A percentile compares a stretch with the other conserved stretches of the same genome.
Evolutionary conservation across 1,140 invertebrate genomes (phyloP).

Genomic region (Lasioglossum albipes): DNA sequence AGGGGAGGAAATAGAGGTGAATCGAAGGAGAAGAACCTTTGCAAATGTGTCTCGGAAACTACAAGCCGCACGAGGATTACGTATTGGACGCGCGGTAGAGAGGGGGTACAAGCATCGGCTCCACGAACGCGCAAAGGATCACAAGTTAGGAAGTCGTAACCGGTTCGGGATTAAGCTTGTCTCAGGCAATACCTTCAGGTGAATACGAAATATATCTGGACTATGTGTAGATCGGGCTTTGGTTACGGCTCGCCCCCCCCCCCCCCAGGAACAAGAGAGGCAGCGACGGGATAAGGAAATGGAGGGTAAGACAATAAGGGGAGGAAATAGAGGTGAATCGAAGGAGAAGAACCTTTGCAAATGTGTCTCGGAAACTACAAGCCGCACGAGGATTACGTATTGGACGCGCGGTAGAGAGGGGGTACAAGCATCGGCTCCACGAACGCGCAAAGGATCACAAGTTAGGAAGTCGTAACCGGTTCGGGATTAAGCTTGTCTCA

Average conservation of each 20-base stretch:
- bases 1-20: background rate
- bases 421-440: slow-evolving; percentile 13
- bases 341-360: slow-evolving; percentile 58
- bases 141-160: slow-evolving; percentile 64
- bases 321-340: slow-evolving; percentile 1
- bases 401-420: background rate
- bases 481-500: slow-evolving; percentile 61
- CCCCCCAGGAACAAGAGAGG: background rate
- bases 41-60: slow-evolving; percentile 59
- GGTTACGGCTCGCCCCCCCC: slow-evolving; percentile 16
- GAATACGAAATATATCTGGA: slow-evolving; percentile 56
- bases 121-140: slow-evolving; percentile 41
- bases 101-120: slow-evolving; percentile 10
- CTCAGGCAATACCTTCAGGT: slow-evolving; percentile 49
- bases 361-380: slow-evolving; percentile 59
- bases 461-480: slow-evolving; percentile 64
- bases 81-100: slow-evolving; percentile 30
- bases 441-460: slow-evolving; percentile 50
- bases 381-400: slow-evolving; percentile 59
- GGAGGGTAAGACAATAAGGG: slow-evolving; percentile 13
- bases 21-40: slow-evolving; percentile 54
- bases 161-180: slow-evolving; percentile 64
- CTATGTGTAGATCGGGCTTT: slow-evolving; percentile 52
- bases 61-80: slow-evolving; percentile 60
- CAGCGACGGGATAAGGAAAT: slow-evolving; percentile 5